Base-by-base conservation (phyloP, 2,888 invertebrate species). In the Drosophila conformis region DNA sequence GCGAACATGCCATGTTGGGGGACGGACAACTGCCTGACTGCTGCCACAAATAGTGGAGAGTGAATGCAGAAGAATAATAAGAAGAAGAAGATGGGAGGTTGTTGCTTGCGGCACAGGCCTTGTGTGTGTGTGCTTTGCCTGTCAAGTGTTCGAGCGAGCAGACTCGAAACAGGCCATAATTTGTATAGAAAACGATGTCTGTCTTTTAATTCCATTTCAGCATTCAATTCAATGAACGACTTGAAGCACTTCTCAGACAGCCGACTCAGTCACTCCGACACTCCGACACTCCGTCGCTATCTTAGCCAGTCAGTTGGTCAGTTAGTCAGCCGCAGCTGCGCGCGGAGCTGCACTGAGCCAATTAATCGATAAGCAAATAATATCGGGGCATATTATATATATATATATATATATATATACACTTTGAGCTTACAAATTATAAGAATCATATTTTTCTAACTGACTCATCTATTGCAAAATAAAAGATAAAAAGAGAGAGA, bases 191-290 rank as follows among this genome's bases (percentile, higher is more conserved):
- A 36, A 54, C 68, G 62, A 36, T 63, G 76, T 76, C 85, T 78
- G 89, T 76, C 80, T 80, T 75, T 67, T 75, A 75, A 83, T 66
- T 75, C 69, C 83, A 86, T 76, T 80, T 86, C 71, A 85, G 66
- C 74, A 82, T 79, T 79, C 83, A 71, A 85, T 77, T 75, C 88
- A 87, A 83, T 80, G 69, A 80, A 66, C 65, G 69, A 71, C 79
- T 83, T 84, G 33, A 81, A 84, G 81, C 81, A 48, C 78, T 75
- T 80, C 67, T 36, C 78, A 67, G 76, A 11, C 54, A 36, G 27
- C 36, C 18, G 54, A 54, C 25, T 51, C 31, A 4, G 21, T 35
- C 21, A 8, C 21, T 64, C 61, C 15, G 57, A 21, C 21, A 21
- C 21, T 21, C 21, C 21, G 21, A 21, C 21, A 21, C 21, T n/a